phyloP scores from a whole-genome alignment of 2,888 invertebrate genomes.

The Eulithis testata region DNA sequence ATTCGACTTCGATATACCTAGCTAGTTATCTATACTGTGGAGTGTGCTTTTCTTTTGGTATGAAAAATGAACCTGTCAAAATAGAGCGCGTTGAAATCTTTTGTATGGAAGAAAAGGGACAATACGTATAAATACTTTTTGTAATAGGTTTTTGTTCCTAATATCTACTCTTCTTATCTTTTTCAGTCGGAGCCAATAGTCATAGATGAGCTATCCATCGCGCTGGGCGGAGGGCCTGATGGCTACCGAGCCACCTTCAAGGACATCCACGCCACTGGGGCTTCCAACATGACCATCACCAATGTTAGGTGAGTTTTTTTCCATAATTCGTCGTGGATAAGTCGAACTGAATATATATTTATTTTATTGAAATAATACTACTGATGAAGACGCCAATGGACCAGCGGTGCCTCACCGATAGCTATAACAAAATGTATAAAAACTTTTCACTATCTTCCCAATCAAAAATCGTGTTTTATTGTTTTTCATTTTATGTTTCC shows the following conservation, averaged over 20 bases:
- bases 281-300: slow-evolving; percentile 91
- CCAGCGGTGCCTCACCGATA: too few species aligned
- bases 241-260: slow-evolving; percentile 93
- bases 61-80: too few species aligned
- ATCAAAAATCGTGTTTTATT: not conserved
- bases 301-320: slow-evolving; percentile 86
- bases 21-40: too few species aligned
- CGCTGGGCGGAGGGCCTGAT: slow-evolving; percentile 91
- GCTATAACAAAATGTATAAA: too few species aligned
- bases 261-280: slow-evolving; percentile 92
- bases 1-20: too few species aligned
- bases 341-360: too few species aligned
- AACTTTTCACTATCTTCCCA: not conserved
- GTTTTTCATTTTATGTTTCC: not conserved
- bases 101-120: too few species aligned
- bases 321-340: not conserved
- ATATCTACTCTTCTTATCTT: slow-evolving; percentile 1
- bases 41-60: too few species aligned
- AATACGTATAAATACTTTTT: too few species aligned
- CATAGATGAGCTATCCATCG: slow-evolving; percentile 93
- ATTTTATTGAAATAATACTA: too few species aligned
- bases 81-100: too few species aligned
- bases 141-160: not conserved
- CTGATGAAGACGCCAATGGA: too few species aligned
- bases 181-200: slow-evolving; percentile 90